Evolutionary conservation across 2,888 invertebrate species (phyloP), one percentile per base, ranked within the genome.

Genomic region (Argyresthia albistria): DNA sequence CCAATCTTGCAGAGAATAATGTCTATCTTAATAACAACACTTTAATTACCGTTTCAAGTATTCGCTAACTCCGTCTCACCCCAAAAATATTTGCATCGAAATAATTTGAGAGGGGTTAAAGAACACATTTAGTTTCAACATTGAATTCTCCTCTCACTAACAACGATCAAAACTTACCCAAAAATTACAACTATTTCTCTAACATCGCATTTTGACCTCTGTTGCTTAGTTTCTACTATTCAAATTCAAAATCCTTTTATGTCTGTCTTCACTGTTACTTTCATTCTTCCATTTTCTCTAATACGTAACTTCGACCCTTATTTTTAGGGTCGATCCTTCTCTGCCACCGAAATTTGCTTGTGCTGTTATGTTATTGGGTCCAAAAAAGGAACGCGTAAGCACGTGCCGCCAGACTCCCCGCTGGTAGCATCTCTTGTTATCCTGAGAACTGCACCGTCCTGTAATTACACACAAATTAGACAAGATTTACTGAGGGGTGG

Each of bases 381-480:
- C 76, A 80, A 80, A 11, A 25, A 25, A 42, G n/a, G 50, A 9
- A 9, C 80, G 83, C 79, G 80, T 80, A 76, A 79, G 83, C 86
- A 84, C 87, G 87, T 87, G 86, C 82, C 82, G 67, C 61, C 60
- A 62, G 56, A 67, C 79, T 73, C 84, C 86, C 84, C 73, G 84
- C 81, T 77, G 80, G 70, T 80, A 82, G 80, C 82, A 82, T 78
- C 84, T 82, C 84, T 84, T 77, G 87, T 83, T 80, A 82, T 82
- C 73, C 65, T 70, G 80, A 79, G 80, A 79, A 77, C 82, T 80
- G 77, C 76, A 71, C 82, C 75, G 76, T 77, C 76, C 83, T 82
- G 83, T 87, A 87, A 87, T 87, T 86, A 87, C 87, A 86, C 84
- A 87, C 84, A 87, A 87, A 87, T 87, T 87, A 87, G 84, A 83